phyloP scores from a whole-genome alignment of 2,113 vertebrate genomes.

The Mormyrus lacerda region DNA sequence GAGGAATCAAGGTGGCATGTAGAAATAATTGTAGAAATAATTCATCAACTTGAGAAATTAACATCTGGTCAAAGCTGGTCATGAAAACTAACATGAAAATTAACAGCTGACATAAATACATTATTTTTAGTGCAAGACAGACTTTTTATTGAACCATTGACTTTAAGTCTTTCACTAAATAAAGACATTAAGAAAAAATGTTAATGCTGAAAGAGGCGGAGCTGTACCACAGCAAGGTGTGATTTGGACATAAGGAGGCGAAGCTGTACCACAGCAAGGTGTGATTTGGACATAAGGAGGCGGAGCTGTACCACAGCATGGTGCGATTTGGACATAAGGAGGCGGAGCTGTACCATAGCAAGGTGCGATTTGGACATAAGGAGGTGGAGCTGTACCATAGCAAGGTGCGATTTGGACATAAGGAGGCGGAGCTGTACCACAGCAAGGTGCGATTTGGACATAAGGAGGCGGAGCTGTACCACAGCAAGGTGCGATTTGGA shows the following conservation, averaged over 20 bases:
- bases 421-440: neutral
- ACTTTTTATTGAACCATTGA: neutral
- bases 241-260: neutral
- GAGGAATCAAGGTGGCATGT: neutral
- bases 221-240: neutral
- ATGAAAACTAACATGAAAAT: neutral
- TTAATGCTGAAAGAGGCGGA: neutral
- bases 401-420: neutral
- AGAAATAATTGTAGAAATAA: no score
- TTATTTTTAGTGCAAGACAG: neutral
- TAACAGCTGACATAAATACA: neutral
- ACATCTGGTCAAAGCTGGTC: neutral
- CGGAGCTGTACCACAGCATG: neutral
- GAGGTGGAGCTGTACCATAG: neutral
- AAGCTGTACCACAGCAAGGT: neutral
- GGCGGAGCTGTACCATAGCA: no score
- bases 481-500: no score
- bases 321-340: neutral
- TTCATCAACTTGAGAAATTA: neutral
- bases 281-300: neutral
- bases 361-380: no score
- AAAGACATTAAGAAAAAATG: neutral
- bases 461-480: no score
- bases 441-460: no score
- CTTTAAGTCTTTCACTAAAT: neutral